A percentile compares a stretch with the other conserved stretches of the same genome.
Conservation (phyloP, 2,113 vertebrate species). For the Sinocyclocheilus grahami region DNA sequence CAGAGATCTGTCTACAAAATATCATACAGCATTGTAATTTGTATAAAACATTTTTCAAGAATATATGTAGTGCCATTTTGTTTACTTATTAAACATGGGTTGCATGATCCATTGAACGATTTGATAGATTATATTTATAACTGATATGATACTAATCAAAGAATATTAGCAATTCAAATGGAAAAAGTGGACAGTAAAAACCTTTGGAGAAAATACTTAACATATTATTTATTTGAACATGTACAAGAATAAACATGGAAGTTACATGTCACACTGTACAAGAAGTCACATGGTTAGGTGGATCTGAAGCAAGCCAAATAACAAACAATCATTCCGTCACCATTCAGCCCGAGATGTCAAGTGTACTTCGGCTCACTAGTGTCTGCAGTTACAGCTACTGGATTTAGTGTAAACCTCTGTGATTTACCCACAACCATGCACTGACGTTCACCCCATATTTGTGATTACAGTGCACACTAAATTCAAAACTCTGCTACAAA, state of each 20-base stretch:
- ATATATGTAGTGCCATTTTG: neutral
- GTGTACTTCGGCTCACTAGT: neutral
- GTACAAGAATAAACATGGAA: neutral
- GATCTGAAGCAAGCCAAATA: neutral
- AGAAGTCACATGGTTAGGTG: neutral
- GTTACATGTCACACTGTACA: neutral
- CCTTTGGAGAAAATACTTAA: neutral
- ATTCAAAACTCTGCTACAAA: neutral
- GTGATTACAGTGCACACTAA: neutral
- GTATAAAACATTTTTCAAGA: neutral
- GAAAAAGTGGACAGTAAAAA: conserved; percentile 6
- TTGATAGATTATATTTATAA: neutral
- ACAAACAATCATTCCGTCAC: neutral
- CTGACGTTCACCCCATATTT: neutral
- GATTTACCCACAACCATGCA: neutral
- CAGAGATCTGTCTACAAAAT: neutral
- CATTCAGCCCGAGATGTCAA: neutral
- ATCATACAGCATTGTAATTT: neutral
- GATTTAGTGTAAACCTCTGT: neutral
- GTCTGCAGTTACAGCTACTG: neutral
- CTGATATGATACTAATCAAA: neutral
- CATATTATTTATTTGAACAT: neutral
- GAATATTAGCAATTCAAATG: neutral
- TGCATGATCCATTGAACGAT: neutral
- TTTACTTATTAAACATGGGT: neutral